Base-by-base conservation (phyloP, 1,140 invertebrate species). In the Atta colombica region DNA sequence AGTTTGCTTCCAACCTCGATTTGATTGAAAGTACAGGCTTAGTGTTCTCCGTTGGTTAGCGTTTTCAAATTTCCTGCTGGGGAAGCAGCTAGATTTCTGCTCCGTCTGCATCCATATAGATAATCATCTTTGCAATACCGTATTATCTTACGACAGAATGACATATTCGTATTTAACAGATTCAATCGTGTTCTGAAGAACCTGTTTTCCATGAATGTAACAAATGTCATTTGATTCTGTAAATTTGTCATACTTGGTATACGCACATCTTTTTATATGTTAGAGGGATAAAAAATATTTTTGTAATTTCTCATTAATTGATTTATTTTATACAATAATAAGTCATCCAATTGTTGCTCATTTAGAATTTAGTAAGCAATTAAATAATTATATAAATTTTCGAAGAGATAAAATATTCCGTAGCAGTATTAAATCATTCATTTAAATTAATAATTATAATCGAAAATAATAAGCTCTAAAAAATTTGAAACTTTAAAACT, bases 61-160 rank as follows among this genome's bases (percentile, higher is more conserved):
- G 25, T 63, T 84, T 84, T 58, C 55, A 28, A 61, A 74, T 84
- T 84, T 75, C 39, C 55, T 82, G 68, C 35, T 25, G 39, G 12
- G 5, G 31, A 60, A 60, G 25, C 14, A 74, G 25, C 7, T 45
- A 84, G 16, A 12, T 63, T 84, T 31, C 69, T 49, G 8, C 39
- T 74, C 39, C 28, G 25, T 35, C 21, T 58, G 8, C 21, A 60
- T 4, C 35, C 3, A 21, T 55, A 78, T 4, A 45, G 7, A 2
- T 28, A 74, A 53, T 45, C 18, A 58, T 60, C 3, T 39, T 82
- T 53, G 18, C 25, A 35, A 35, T 45, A 10, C 18, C 51, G 10
- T 58, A 58, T 81, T 82, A 82, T 3, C 53, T 74, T 74, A 72
- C 53, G 12, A 74, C 35, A 58, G 49, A 71, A 53, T 31, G 51